These are phyloP conservation scores for Serripes groenlandicus DNA, from an alignment of 2,888 invertebrate genomes.

Conservation along the genomic window DNA sequence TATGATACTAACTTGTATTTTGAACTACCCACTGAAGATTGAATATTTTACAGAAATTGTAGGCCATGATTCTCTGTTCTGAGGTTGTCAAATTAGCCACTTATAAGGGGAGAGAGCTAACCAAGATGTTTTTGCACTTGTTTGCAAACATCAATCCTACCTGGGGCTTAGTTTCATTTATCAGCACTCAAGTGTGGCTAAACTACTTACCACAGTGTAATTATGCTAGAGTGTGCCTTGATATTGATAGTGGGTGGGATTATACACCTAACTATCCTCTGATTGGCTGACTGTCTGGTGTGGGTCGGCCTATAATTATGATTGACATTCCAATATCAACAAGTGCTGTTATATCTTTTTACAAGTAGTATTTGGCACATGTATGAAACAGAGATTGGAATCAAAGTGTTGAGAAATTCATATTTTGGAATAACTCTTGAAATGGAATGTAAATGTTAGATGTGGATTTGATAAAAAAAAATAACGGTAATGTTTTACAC, in stretches of 20 bases:
- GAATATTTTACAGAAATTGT: too few relatives aligned
- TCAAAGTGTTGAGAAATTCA: slow-evolving; percentile 2
- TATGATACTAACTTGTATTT: too few relatives aligned
- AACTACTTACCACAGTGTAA: slow-evolving; percentile 56
- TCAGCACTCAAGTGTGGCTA: slow-evolving; percentile 58
- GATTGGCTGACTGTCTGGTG: slow-evolving; percentile 54
- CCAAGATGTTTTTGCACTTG: slow-evolving; percentile 15
- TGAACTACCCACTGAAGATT: too few relatives aligned
- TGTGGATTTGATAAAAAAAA: not conserved
- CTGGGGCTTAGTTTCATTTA: slow-evolving; percentile 39
- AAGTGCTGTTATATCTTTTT: slow-evolving; percentile 51
- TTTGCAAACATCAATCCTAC: slow-evolving; percentile 30
- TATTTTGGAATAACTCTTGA: slow-evolving; percentile 1
- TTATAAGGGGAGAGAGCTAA: not conserved
- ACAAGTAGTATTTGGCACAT: slow-evolving; percentile 24
- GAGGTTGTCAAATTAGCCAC: too few relatives aligned
- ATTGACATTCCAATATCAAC: slow-evolving; percentile 64
- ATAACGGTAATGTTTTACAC: too few relatives aligned
- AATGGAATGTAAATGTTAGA: not conserved
- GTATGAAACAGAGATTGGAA: not conserved
- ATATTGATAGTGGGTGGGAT: slow-evolving; percentile 57
- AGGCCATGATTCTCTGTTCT: too few relatives aligned
- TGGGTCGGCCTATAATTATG: slow-evolving; percentile 38
- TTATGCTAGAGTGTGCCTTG: slow-evolving; percentile 62
- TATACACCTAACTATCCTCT: slow-evolving; percentile 23